Conservation (phyloP, 1,140 invertebrate species). For the Orius laevigatus region DNA sequence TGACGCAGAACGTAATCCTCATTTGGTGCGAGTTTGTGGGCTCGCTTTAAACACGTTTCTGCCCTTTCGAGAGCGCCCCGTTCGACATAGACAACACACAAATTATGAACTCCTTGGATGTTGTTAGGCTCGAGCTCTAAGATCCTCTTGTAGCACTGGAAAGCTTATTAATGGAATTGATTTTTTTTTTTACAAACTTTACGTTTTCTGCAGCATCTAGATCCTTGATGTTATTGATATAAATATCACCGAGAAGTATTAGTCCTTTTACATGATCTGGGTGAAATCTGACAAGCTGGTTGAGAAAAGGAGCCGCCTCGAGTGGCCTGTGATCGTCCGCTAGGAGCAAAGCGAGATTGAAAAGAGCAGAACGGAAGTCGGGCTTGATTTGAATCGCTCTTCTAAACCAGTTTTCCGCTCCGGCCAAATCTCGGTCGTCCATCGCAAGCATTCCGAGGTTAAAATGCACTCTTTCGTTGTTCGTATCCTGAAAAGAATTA, state of each 20-base stretch:
- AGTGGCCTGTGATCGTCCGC: constrained; percentile 74
- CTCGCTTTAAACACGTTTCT: constrained; percentile 64
- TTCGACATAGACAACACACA: constrained; percentile 91
- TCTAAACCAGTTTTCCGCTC: constrained; percentile 77
- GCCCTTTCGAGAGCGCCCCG: constrained; percentile 66
- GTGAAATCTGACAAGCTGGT: constrained; percentile 78
- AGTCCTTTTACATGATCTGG: constrained; percentile 89
- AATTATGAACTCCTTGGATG: constrained; percentile 86
- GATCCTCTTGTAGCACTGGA: constrained; percentile 77
- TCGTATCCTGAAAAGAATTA: constrained; percentile 37
- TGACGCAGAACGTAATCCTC: constrained; percentile 85
- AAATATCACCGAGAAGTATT: constrained; percentile 88
- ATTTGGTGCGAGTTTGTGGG: constrained; percentile 59
- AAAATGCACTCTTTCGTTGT: constrained; percentile 81
- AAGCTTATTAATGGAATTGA: no score
- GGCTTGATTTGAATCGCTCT: constrained; percentile 67
- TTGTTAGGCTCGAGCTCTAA: constrained; percentile 75
- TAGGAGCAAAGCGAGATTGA: constrained; percentile 81
- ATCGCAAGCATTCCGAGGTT: constrained; percentile 92
- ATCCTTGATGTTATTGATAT: constrained; percentile 91
- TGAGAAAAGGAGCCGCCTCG: constrained; percentile 83
- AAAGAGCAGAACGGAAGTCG: constrained; percentile 81
- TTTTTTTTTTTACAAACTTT: constrained; percentile 31
- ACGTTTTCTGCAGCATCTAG: constrained; percentile 80
- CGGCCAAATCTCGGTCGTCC: constrained; percentile 77